phyloP scores from a whole-genome alignment of 2,113 vertebrate genomes.

The Holacanthus passer region DNA sequence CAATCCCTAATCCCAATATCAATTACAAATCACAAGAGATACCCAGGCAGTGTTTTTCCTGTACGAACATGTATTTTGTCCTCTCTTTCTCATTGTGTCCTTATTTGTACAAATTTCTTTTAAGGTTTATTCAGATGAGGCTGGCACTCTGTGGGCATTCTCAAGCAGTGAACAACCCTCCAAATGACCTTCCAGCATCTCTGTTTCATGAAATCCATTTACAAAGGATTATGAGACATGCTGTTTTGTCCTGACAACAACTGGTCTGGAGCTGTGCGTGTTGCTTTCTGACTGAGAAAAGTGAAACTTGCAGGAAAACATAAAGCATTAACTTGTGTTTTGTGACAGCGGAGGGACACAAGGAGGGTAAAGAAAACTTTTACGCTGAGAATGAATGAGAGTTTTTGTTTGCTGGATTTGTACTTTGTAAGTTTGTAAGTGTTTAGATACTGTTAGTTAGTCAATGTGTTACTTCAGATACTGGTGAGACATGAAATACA shows the following conservation, averaged over 20 bases:
- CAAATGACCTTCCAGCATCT: not conserved
- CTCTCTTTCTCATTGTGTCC: not conserved
- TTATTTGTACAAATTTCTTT: not conserved
- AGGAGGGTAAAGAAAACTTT: not conserved
- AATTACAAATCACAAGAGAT: not conserved
- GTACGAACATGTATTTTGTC: not conserved
- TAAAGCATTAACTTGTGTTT: not conserved
- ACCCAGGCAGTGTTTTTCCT: not conserved
- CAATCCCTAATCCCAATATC: not conserved
- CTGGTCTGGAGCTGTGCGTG: not conserved
- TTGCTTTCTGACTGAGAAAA: not conserved
- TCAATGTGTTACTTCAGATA: no score
- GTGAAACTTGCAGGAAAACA: not conserved
- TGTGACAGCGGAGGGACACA: not conserved
- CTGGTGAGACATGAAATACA: no score
- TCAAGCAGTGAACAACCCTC: not conserved
- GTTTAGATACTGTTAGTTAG: no score
- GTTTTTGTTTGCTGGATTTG: not conserved
- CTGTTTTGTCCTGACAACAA: not conserved
- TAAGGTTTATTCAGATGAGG: constrained; percentile 4
- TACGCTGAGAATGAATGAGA: not conserved
- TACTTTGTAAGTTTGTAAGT: not conserved
- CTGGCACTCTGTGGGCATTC: not conserved
- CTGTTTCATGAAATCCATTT: not conserved
- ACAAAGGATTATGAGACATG: not conserved